A percentile compares a stretch with the other conserved stretches of the same genome.
These are phyloP conservation scores for Epizoanthus scotinus DNA, from an alignment of 92 coral and sea anemone species.

Conservation along the genomic window DNA sequence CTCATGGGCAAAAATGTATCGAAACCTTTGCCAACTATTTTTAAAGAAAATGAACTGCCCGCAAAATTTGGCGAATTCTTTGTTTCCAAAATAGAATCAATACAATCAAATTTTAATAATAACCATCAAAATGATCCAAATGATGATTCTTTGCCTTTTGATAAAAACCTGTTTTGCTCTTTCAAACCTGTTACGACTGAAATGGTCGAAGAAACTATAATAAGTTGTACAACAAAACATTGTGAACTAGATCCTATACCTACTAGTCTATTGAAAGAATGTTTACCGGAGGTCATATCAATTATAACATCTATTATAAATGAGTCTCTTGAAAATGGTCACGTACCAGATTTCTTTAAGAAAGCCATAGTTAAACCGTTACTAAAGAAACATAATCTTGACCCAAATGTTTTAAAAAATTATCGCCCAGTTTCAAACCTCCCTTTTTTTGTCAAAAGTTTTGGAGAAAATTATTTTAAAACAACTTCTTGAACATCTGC, in stretches of 20 bases:
- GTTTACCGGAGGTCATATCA: conserved; percentile 24
- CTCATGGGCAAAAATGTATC: too few relatives aligned
- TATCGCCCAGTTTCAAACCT: conserved; percentile 41
- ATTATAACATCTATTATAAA: conserved; percentile 9
- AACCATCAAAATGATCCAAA: conserved; percentile 4
- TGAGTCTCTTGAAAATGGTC: conserved; percentile 22
- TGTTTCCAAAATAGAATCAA: too few relatives aligned
- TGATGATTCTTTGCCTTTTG: neutral
- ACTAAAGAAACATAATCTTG: conserved; percentile 9
- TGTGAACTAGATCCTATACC: conserved; percentile 6
- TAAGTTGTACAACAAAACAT: conserved; percentile 16
- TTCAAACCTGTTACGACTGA: conserved; percentile 18
- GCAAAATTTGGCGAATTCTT: too few relatives aligned
- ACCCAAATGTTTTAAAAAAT: conserved; percentile 26
- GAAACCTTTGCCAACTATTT: too few relatives aligned
- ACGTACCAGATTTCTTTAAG: conserved; percentile 17
- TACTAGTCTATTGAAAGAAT: conserved; percentile 4
- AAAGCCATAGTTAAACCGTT: conserved; percentile 1
- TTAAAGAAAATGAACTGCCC: too few relatives aligned
- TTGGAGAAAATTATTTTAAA: conserved; percentile 39
- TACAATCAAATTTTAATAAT: neutral
- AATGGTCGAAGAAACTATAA: conserved; percentile 5
- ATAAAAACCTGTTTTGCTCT: conserved; percentile 11
- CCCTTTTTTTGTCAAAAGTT: conserved; percentile 45
- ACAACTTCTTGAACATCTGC: conserved; percentile 32